A percentile compares a stretch with the other conserved stretches of the same genome.
phyloP scores from a whole-genome alignment of 2,888 invertebrate species.

The Julus scandinavius region DNA sequence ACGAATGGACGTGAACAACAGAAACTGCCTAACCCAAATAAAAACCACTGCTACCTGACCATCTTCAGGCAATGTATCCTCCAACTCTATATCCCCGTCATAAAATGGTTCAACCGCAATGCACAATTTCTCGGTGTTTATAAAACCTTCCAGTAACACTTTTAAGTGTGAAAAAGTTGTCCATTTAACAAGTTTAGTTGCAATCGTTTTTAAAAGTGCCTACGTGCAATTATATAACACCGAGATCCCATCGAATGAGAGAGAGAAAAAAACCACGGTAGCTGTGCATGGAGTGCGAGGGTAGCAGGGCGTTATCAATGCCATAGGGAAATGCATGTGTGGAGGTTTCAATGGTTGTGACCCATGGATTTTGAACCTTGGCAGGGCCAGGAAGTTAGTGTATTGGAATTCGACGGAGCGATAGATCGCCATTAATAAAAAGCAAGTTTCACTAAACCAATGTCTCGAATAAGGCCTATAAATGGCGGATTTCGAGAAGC shows the following conservation, averaged over 20 bases:
- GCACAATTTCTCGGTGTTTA: background rate
- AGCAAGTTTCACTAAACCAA: background rate
- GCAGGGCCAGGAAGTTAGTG: conserved; percentile 18
- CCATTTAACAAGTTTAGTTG: too few relatives aligned
- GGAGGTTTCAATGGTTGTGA: background rate
- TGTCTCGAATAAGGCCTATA: background rate
- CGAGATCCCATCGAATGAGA: background rate
- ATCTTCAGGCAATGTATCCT: background rate
- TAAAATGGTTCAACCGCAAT: too few relatives aligned
- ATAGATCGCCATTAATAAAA: background rate
- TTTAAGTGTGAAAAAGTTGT: background rate
- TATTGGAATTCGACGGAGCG: background rate
- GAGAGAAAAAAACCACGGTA: background rate
- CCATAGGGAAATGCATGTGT: background rate
- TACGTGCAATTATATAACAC: background rate
- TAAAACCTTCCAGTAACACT: too few relatives aligned
- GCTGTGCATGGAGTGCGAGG: background rate
- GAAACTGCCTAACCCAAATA: background rate
- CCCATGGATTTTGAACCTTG: conserved; percentile 11
- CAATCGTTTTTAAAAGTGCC: background rate
- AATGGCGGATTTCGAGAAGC: background rate
- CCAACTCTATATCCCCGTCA: too few relatives aligned
- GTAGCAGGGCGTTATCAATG: conserved; percentile 11
- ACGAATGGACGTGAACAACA: background rate
- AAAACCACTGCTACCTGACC: background rate